Conservation (phyloP, 1,140 invertebrate genomes). For the Drosophila murphyi region DNA sequence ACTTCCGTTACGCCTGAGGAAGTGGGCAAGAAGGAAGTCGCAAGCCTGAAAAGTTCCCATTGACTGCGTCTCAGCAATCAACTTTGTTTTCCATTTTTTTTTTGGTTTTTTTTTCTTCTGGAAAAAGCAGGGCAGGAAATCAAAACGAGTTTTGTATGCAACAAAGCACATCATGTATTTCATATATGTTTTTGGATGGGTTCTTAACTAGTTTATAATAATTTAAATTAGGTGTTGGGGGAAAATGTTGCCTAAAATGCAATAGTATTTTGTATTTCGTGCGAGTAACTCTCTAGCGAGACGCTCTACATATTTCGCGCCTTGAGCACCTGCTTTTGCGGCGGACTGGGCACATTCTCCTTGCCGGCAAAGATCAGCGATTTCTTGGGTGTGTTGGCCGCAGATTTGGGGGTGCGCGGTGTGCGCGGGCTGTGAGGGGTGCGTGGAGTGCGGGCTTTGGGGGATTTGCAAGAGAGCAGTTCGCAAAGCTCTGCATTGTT, state of each 20-base stretch:
- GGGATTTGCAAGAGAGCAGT: conserved; percentile 65
- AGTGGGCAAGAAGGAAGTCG: conserved; percentile 42
- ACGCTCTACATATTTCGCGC: conserved; percentile 70
- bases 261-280: background rate
- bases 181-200: conserved; percentile 24
- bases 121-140: conserved; percentile 37
- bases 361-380: conserved; percentile 79
- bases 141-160: conserved; percentile 58
- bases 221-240: conserved; percentile 41
- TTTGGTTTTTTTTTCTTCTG: background rate
- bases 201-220: conserved; percentile 63
- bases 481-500: conserved; percentile 72
- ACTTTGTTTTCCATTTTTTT: conserved; percentile 15
- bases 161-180: conserved; percentile 59
- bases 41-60: conserved; percentile 56
- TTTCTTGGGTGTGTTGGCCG: conserved; percentile 76
- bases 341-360: conserved; percentile 79
- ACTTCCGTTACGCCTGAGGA: conserved; percentile 63
- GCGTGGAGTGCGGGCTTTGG: conserved; percentile 59
- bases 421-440: conserved; percentile 68
- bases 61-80: conserved; percentile 58
- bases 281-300: too few relatives aligned
- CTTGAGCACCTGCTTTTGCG: conserved; percentile 82
- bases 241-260: conserved; percentile 38
- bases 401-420: conserved; percentile 66